These are phyloP conservation scores for Etia nguti DNA, from an alignment of 2,113 vertebrate genomes.

Conservation along the genomic window DNA sequence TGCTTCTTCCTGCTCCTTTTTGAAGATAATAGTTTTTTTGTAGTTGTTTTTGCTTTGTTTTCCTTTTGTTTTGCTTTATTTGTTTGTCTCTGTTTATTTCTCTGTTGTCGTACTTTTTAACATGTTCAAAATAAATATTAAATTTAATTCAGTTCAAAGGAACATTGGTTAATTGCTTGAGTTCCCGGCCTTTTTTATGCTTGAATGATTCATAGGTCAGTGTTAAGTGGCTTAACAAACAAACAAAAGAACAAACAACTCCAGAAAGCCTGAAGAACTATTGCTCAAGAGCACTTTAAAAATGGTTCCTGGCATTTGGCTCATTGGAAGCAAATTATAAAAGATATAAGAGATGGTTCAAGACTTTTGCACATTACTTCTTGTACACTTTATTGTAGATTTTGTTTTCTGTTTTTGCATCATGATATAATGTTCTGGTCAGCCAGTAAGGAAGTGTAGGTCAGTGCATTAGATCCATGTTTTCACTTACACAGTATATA, in stretches of 20 bases:
- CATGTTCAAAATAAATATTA: too few relatives aligned
- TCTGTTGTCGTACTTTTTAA: too few relatives aligned
- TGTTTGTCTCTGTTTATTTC: too few relatives aligned
- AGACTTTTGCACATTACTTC: not conserved
- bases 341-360: not conserved
- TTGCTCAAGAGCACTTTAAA: not conserved
- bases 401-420: rapidly evolving
- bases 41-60: too few relatives aligned
- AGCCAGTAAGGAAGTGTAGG: not conserved
- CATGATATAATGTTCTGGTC: rapidly evolving
- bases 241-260: not conserved
- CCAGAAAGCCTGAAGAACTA: too few relatives aligned
- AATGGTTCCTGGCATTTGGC: not conserved
- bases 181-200: not conserved
- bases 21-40: too few relatives aligned
- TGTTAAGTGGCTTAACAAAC: not conserved
- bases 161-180: not conserved
- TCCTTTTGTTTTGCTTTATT: too few relatives aligned
- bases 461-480: not conserved
- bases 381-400: not conserved
- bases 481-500: not conserved
- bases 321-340: not conserved
- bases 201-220: not conserved
- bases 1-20: too few relatives aligned
- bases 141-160: too few relatives aligned